Base-by-base conservation (phyloP, 1,140 invertebrate genomes). In the Nasonia vitripennis region DNA sequence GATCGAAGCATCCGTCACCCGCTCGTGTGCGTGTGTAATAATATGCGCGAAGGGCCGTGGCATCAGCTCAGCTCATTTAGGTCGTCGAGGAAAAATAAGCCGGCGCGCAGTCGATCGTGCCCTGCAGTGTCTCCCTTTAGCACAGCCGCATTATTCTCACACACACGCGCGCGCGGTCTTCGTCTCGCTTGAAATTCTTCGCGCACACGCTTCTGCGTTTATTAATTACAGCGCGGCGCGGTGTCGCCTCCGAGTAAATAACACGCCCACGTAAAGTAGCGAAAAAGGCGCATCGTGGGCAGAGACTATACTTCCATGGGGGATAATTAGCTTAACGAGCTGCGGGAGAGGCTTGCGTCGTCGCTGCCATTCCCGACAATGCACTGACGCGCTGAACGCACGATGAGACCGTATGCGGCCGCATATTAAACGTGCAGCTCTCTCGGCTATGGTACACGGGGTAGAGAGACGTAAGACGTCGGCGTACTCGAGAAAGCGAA, bases 301-400 rank as follows among this genome's bases (percentile, higher is more conserved):
- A 27, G 23, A 0, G 34, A 70, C 11, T 62, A 45, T 27, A 31
- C 45, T 81, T 74, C 45, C 14, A 14, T 34, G 37, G 70, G n/a
- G 31, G n/a, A 37, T 83, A 83, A 83, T 83, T 83, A 78, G 81
- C 74, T 83, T 78, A 78, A 83, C 73, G 74, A 78, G 81, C 45
- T 20, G 12, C 10, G n/a, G 37, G 51, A 37, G 37, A 48, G 37
- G 67, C n/a, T 27, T 20, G 5, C 14, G 14, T 31, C 27, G 14
- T n/a, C 10, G 23, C 11, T 14, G 31, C 71, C 62, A 75, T 75
- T 74, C n/a, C 71, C 71, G 81, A 75, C 81, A 67, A 75, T 83
- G 51, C 48, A 11, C 34, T 37, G 34, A 37, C 23, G 31, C 23
- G 77, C 37, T 12, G 51, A 11, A 34, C 41, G 48, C n/a, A 23